Conservation (phyloP, 64 coral and sea anemone species). For the Montipora foliosa region DNA sequence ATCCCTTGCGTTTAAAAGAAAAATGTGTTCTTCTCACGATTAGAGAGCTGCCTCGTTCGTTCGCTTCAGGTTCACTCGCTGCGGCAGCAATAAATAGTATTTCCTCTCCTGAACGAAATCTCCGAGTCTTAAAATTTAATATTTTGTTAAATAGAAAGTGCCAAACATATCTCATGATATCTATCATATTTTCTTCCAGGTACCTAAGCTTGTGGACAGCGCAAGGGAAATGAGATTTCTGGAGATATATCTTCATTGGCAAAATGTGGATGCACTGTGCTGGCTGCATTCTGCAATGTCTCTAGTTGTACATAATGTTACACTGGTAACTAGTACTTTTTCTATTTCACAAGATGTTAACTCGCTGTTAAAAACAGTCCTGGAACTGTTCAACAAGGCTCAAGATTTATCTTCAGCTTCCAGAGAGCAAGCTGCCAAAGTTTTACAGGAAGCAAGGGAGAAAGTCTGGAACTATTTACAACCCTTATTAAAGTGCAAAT, state of each 20-base stretch:
- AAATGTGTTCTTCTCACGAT: too few relatives aligned
- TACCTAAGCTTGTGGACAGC: not conserved
- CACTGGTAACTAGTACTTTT: slow-evolving; percentile 14
- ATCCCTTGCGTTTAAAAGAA: too few relatives aligned
- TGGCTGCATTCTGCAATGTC: slow-evolving; percentile 83
- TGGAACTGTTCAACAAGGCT: slow-evolving; percentile 45
- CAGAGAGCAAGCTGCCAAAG: slow-evolving; percentile 20
- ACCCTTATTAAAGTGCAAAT: slow-evolving; percentile 83
- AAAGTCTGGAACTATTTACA: slow-evolving; percentile 76
- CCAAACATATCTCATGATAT: not conserved
- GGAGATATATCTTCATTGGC: slow-evolving; percentile 71
- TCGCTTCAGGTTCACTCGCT: too few relatives aligned
- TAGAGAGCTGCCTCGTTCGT: too few relatives aligned
- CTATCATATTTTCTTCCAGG: not conserved
- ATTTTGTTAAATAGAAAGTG: too few relatives aligned
- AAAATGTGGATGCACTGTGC: slow-evolving; percentile 76
- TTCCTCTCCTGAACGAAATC: too few relatives aligned
- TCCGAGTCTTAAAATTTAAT: too few relatives aligned
- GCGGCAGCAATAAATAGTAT: too few relatives aligned
- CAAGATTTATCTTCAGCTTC: slow-evolving; percentile 46
- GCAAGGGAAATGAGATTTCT: not conserved
- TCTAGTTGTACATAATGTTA: slow-evolving; percentile 80
- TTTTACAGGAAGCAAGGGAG: slow-evolving; percentile 50
- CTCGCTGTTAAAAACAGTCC: slow-evolving; percentile 58
- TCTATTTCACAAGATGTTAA: not conserved